phyloP scores from a whole-genome alignment of 2,113 vertebrate genomes.

The Microtus ochrogaster region DNA sequence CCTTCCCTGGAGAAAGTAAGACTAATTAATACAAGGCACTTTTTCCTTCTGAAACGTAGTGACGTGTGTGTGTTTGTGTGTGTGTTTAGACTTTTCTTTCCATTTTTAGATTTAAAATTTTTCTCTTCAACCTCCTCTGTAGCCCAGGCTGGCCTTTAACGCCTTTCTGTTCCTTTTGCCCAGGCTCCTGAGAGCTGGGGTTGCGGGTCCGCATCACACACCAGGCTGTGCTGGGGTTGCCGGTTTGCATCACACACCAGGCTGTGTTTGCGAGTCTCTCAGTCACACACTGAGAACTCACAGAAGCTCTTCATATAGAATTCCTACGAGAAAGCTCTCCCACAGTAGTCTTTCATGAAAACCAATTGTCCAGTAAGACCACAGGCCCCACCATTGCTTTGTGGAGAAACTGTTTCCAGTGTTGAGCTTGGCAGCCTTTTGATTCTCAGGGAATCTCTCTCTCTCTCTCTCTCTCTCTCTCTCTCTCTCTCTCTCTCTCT shows the following conservation, averaged over 20 bases:
- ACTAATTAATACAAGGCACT: not conserved
- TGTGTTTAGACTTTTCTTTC: not conserved
- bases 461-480: too few species aligned
- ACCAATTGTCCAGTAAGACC: not conserved
- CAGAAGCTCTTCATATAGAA: not conserved
- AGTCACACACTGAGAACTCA: constrained; percentile 28
- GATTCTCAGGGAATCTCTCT: not conserved
- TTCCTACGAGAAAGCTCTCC: constrained; percentile 3
- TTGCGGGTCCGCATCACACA: too few species aligned
- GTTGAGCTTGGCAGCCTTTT: not conserved
- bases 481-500: too few species aligned
- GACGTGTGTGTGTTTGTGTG: not conserved
- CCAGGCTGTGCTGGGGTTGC: not conserved
- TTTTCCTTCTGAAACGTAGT: constrained; percentile 13
- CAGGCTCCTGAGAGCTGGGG: not conserved
- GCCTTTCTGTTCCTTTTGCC: not conserved
- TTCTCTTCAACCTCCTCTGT: not conserved
- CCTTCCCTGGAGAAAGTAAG: not conserved
- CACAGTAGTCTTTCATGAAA: constrained; percentile 12
- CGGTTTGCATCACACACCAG: not conserved
- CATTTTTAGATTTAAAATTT: not conserved
- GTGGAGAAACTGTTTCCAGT: not conserved
- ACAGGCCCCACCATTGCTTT: not conserved
- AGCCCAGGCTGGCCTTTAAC: not conserved
- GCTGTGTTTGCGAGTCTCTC: not conserved